Evolutionary conservation across 2,113 vertebrate species (phyloP), one percentile per base, ranked within the genome.

Genomic region (Erythrocercus mccallii): DNA sequence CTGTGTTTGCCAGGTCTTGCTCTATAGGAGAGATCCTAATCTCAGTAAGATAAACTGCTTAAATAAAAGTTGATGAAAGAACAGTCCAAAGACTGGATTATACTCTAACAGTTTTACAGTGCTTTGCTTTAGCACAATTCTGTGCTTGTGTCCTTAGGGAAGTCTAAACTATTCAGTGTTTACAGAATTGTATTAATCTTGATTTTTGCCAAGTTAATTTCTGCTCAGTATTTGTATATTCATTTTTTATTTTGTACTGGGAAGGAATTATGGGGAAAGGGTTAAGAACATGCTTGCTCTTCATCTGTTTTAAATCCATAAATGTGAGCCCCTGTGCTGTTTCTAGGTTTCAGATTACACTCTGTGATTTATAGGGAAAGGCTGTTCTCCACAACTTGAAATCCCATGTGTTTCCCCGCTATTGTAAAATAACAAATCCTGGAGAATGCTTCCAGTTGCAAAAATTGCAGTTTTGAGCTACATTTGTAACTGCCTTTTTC

Each of bases 21-120:
- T 97, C 90, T 95, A 54, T 90, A 92, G 92, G 95, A 92, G 87
- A 97, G 96, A 97, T 97, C 95, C 88, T 97, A 97, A 97, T 97
- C 96, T 96, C 93, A 90, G 90, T 92, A 97, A 97, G 96, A 97
- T 96, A 97, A 97, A 97, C 95, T 92, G 95, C 97, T 95, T 96
- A 97, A 97, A 97, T 97, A 95, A 95, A 96, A 97, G 93, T 90
- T 94, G 96, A 87, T 97, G 97, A 97, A 97, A 97, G 96, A 97
- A 57, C 72, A 86, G 94, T 87, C 92, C 50, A 31, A 92, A 74
- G 50, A 91, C 94, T 69, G 88, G 96, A 93, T 97, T 95, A 91
- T 82, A n/a, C 90, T 71, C 44, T 21, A 91, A 94, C 91, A 81
- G 92, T 92, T 97, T 95, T 92, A 91, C 82, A 90, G 91, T 79